A percentile compares a stretch with the other conserved stretches of the same genome.
phyloP scores from a whole-genome alignment of 2,888 invertebrate genomes.

The Tuberolachnus salignus region DNA sequence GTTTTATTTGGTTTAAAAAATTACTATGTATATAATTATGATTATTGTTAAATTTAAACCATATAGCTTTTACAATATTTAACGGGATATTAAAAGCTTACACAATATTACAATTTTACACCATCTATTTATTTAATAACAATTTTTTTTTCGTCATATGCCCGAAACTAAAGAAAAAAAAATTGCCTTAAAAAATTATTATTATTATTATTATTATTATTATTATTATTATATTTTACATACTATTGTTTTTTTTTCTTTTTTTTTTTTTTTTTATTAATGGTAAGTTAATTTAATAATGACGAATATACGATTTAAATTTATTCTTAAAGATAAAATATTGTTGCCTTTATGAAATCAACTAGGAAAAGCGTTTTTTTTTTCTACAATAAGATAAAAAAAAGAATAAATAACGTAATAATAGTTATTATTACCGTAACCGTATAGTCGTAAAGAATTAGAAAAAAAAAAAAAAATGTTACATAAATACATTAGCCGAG shows the following conservation, averaged over 20 bases:
- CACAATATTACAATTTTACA: slow-evolving; percentile 39
- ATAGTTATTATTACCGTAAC: slow-evolving; percentile 19
- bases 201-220: slow-evolving; percentile 40
- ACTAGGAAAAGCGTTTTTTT: slow-evolving; percentile 50
- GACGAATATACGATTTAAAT: slow-evolving; percentile 38
- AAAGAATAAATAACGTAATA: slow-evolving; percentile 45
- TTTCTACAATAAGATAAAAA: slow-evolving; percentile 51
- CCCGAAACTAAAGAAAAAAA: slow-evolving; percentile 41
- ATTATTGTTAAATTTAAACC: too few species aligned
- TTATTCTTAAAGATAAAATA: slow-evolving; percentile 50
- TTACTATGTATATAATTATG: too few species aligned
- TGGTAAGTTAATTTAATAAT: slow-evolving; percentile 45
- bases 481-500: slow-evolving; percentile 40
- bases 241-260: slow-evolving; percentile 25
- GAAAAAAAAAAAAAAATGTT: slow-evolving; percentile 25
- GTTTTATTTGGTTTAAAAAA: slow-evolving; percentile 27
- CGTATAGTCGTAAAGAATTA: slow-evolving; percentile 42
- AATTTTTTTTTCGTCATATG: slow-evolving; percentile 37
- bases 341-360: slow-evolving; percentile 49
- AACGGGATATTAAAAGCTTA: slow-evolving; percentile 54
- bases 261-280: slow-evolving; percentile 28
- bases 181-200: slow-evolving; percentile 46
- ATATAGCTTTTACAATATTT: slow-evolving; percentile 45
- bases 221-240: too few species aligned
- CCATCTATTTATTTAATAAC: slow-evolving; percentile 35